Evolutionary conservation across 1,140 invertebrate species (phyloP).

Genomic region (Ceratina japonica): DNA sequence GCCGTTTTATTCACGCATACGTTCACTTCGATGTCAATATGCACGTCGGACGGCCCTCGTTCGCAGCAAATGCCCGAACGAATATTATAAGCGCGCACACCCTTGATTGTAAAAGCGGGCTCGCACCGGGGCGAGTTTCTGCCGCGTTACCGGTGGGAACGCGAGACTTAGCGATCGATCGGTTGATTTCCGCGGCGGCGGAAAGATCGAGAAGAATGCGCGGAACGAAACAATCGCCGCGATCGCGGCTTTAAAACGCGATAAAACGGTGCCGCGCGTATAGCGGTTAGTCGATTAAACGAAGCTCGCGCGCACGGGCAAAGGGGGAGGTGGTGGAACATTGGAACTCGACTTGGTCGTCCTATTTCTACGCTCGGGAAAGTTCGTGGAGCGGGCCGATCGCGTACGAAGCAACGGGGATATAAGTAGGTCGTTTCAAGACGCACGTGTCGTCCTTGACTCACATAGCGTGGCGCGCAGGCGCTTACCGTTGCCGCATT

Average conservation of each 20-base stretch:
- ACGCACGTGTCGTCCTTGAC: conserved; percentile 81
- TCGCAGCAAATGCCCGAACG: too few species aligned
- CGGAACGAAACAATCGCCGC: neutral
- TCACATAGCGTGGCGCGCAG: conserved; percentile 78
- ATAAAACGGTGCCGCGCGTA: conserved; percentile 32
- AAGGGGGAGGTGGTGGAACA: conserved; percentile 47
- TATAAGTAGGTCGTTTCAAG: conserved; percentile 78
- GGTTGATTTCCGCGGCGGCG: too few species aligned
- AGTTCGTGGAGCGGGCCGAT: conserved; percentile 70
- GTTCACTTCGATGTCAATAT: too few species aligned
- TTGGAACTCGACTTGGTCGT: conserved; percentile 62
- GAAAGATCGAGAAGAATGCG: neutral
- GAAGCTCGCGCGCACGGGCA: conserved; percentile 31
- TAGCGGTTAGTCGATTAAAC: conserved; percentile 58
- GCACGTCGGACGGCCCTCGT: too few species aligned
- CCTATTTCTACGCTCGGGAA: conserved; percentile 77
- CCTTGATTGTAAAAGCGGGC: too few species aligned
- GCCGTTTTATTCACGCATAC: too few species aligned
- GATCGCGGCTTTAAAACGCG: conserved; percentile 39
- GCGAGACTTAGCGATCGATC: neutral
- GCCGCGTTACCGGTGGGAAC: too few species aligned
- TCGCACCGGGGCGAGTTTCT: too few species aligned
- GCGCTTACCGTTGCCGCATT: conserved; percentile 74
- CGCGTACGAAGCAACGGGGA: conserved; percentile 68
- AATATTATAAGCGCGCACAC: too few species aligned